Percentiles rank a stretch among this genome's conserved stretches.
phyloP scores from a whole-genome alignment of 2,113 vertebrate genomes.

The Tetrao urogallus region DNA sequence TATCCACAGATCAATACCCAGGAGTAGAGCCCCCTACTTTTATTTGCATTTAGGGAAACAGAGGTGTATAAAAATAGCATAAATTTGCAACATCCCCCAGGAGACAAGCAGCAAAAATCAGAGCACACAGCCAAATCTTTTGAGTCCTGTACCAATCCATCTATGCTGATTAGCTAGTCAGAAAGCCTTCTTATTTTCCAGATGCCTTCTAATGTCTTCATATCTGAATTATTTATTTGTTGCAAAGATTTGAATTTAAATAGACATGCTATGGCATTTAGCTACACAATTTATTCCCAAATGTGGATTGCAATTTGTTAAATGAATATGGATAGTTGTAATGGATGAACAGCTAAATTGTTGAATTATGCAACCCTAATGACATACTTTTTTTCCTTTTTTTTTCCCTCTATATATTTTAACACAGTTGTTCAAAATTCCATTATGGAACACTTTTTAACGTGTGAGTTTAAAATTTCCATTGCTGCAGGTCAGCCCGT shows the following conservation, averaged over 20 bases:
- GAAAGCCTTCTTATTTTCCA: neutral
- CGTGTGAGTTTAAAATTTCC: neutral
- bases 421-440: neutral
- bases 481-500: neutral
- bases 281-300: constrained; percentile 10
- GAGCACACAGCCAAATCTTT: neutral
- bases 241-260: constrained; percentile 33
- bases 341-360: neutral
- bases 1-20: neutral
- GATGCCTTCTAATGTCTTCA: neutral
- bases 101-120: neutral
- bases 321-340: constrained; percentile 30
- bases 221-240: neutral
- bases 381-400: neutral
- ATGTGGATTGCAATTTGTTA: neutral
- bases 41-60: neutral
- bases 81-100: neutral
- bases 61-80: neutral
- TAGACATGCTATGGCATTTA: neutral
- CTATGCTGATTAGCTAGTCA: neutral
- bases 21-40: neutral
- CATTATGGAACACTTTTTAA: neutral
- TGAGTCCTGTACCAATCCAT: neutral
- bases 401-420: neutral
- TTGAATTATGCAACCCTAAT: constrained; percentile 18